These are phyloP conservation scores for Paracyclopina nana DNA, from an alignment of 1,140 invertebrate species.

Conservation along the genomic window DNA sequence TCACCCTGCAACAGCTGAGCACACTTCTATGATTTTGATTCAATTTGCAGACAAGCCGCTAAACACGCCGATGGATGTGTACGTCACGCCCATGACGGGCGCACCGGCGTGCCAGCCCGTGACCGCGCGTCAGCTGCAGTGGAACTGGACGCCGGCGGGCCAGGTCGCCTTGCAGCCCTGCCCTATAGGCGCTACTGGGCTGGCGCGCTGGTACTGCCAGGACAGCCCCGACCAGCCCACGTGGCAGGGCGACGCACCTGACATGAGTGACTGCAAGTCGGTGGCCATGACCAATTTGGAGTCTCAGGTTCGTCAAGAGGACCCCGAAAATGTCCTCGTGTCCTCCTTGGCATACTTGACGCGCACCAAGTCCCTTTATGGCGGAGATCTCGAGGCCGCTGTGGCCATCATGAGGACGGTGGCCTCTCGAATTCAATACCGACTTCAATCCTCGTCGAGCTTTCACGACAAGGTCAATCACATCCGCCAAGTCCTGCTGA, in stretches of 20 bases:
- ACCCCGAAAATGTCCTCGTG: constrained; percentile 42
- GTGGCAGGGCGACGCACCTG: constrained; percentile 44
- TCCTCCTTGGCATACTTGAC: constrained; percentile 39
- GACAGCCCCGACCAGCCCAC: not conserved
- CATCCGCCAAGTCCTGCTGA: constrained; percentile 57
- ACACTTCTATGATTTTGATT: not conserved
- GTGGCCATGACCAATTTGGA: constrained; percentile 68
- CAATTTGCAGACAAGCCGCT: not conserved
- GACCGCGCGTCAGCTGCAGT: constrained; percentile 51
- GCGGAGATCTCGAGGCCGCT: constrained; percentile 74
- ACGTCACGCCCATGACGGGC: not conserved
- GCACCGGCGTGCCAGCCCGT: constrained; percentile 40
- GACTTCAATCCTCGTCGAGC: constrained; percentile 35
- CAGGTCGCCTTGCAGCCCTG: constrained; percentile 58
- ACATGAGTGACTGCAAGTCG: constrained; percentile 72
- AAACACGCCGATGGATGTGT: not conserved
- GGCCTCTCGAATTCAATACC: constrained; percentile 49
- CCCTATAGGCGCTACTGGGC: constrained; percentile 62
- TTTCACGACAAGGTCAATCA: constrained; percentile 45
- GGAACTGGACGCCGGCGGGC: constrained; percentile 65
- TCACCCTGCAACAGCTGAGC: too few species aligned
- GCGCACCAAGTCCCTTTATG: constrained; percentile 63
- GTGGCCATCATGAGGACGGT: constrained; percentile 71
- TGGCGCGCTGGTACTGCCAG: constrained; percentile 53
- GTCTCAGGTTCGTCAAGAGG: constrained; percentile 48